These are phyloP conservation scores for Kryptolebias marmoratus DNA, from an alignment of 2,113 vertebrate species.

Conservation along the genomic window DNA sequence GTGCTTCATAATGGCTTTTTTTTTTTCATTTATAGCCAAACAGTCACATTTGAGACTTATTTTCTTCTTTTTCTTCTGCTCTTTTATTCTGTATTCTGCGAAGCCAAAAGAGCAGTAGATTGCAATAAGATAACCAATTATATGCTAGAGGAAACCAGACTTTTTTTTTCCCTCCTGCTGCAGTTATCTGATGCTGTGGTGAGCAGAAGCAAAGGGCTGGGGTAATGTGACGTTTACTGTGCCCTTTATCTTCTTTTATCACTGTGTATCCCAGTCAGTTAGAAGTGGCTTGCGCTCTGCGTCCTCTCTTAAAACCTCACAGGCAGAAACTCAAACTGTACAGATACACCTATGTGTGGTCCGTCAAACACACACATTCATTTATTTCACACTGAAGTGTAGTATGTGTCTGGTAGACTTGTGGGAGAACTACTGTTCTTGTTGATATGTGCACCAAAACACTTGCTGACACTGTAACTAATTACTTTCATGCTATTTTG, in stretches of 20 bases:
- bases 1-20: slow-evolving; percentile 69
- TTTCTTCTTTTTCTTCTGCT: slow-evolving; percentile 38
- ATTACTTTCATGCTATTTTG: slow-evolving; percentile 25
- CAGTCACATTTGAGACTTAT: slow-evolving; percentile 78
- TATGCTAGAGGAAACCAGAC: slow-evolving; percentile 86
- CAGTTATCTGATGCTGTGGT: slow-evolving; percentile 90
- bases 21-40: slow-evolving; percentile 68
- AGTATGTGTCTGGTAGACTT: slow-evolving; percentile 39
- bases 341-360: neutral
- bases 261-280: slow-evolving; percentile 88
- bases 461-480: slow-evolving; percentile 30
- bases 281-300: slow-evolving; percentile 84
- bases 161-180: slow-evolving; percentile 71
- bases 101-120: slow-evolving; percentile 80
- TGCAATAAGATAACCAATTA: slow-evolving; percentile 87
- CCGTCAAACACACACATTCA: neutral
- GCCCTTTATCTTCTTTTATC: slow-evolving; percentile 84
- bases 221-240: slow-evolving; percentile 83
- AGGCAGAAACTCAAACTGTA: slow-evolving; percentile 46
- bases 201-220: slow-evolving; percentile 83
- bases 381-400: slow-evolving; percentile 27
- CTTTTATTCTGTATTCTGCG: slow-evolving; percentile 65
- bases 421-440: slow-evolving; percentile 43
- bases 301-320: slow-evolving; percentile 84
- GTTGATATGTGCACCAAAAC: slow-evolving; percentile 27